Evolutionary conservation across 1,140 invertebrate species (phyloP), one percentile per base, ranked within the genome.

Genomic region (Galleria mellonella): DNA sequence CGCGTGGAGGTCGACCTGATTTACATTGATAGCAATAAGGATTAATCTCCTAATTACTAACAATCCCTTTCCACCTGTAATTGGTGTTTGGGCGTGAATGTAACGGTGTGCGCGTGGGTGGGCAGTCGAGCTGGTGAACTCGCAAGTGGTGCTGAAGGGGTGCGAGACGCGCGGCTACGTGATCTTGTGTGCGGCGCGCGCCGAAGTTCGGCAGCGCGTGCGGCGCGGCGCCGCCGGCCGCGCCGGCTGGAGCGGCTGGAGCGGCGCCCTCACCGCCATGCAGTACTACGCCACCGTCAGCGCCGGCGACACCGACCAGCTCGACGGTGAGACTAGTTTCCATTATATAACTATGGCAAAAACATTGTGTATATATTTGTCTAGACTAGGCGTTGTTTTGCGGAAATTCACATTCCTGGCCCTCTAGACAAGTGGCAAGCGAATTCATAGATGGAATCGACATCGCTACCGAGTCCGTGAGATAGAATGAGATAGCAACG

Each of bases 221-320:
- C 97, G 99, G 72, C 88, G 92, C n/a, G 95, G 97, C 1, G 93
- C 95, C 7, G 99, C 99, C 87, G 96, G n/a, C 0, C 93, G 97
- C 9, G 93, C 95, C 7, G 99, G 99, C 87, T 96, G 12, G 5
- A 2, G 94, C 1, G 97, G 97, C 0, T 99, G 97, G 97, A 92
- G 95, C 37, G 97, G 97, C 6, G 92, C 94, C 43, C 88, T 99
- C 0, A 96, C 98, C 73, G 97, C 97, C 81, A 98, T 99, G 97
- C 97, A 98, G 90, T 99, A 99, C 86, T 99, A 99, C 88, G 97
- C 97, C 1, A 98, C 97, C 17, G 97, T 98, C 15, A 95, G 93
- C 74, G 93, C 93, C 29, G 94, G 93, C 9, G 92, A 94, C 64
- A 89, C 91, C 30, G 93, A 95, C 82, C 91, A 91, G 9, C 78